Base-by-base conservation (phyloP, 1,140 invertebrate genomes). In the Apis cerana region DNA sequence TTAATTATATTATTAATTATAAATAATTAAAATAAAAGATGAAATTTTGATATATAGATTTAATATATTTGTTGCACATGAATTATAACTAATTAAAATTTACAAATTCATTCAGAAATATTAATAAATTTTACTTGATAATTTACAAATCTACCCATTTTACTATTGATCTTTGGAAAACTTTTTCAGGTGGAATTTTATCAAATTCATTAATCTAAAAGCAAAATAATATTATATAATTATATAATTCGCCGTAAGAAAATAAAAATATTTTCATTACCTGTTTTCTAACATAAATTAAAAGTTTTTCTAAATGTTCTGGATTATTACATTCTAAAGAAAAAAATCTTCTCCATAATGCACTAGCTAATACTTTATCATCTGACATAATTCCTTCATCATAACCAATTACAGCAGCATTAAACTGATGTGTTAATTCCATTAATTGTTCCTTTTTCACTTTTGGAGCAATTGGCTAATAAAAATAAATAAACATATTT, bases 301-400 rank as follows among this genome's bases (percentile, higher is more conserved):
- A 94, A 89, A 97, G 91, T 77, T 92, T 94, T 85, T 97, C 97
- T 84, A 98, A 81, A 54, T 95, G 92, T 83, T 94, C 93, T 43
- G 96, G 95, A 86, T 96, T 93, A 68, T 96, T 94, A 82, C 95
- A 94, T 77, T 96, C 92, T 80, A 95, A 94, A 81, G 95, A 93
- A 86, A 98, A 97, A 88, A 98, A 96, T 81, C 97, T 95, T 87
- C 97, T 95, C 98, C 98, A 99, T n/a, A 98, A 82, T 17, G 97
- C 97, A 54, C 95, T 95, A 33, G 98, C 97, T 79, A 99, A 93
- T 13, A 96, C 93, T 80, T 93, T 95, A 91, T 98, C 97, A 90
- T 97, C 95, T 65, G 95, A 95, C 87, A 96, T 93, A 21, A 98
- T 89, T 33, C 97, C 97, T 95, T 98, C 97, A 92, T 98, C 97